Conservation (phyloP, 1,140 invertebrate species). For the Anoplophora glabripennis region DNA sequence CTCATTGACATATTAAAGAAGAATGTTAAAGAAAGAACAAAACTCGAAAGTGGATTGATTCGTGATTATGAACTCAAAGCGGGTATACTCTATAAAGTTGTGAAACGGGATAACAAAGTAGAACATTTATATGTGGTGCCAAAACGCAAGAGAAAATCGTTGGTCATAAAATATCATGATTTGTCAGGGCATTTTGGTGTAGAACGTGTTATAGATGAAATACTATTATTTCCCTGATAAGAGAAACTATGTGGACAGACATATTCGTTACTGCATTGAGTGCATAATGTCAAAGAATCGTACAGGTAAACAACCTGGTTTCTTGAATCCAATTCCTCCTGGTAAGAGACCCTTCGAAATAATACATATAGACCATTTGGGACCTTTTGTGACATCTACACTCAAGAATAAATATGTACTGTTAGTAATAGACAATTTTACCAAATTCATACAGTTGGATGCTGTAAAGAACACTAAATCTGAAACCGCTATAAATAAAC, state of each 20-base stretch:
- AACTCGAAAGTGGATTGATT: too few species aligned
- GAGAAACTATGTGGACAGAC: constrained; percentile 38
- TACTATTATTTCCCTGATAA: constrained; percentile 42
- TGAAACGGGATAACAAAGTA: constrained; percentile 34
- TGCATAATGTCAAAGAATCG: constrained; percentile 21
- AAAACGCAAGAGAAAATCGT: neutral
- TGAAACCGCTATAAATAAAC: too few species aligned
- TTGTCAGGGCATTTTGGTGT: constrained; percentile 40
- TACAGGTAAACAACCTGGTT: constrained; percentile 33
- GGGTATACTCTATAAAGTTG: too few species aligned
- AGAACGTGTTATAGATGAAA: constrained; percentile 37
- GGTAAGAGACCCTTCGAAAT: constrained; percentile 27
- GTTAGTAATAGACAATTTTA: too few species aligned
- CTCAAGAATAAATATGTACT: too few species aligned
- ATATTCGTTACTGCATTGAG: constrained; percentile 21
- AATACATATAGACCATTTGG: constrained; percentile 36
- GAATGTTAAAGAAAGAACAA: constrained; percentile 13
- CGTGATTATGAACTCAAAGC: too few species aligned
- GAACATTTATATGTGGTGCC: constrained; percentile 20
- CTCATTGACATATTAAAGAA: neutral
- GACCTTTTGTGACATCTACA: constrained; percentile 23
- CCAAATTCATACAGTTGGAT: too few species aligned
- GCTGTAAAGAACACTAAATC: too few species aligned
- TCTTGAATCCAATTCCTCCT: constrained; percentile 37
- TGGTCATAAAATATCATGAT: constrained; percentile 31